These are phyloP conservation scores for Drosophila novamexicana DNA, from an alignment of 1,140 invertebrate species.

Conservation along the genomic window DNA sequence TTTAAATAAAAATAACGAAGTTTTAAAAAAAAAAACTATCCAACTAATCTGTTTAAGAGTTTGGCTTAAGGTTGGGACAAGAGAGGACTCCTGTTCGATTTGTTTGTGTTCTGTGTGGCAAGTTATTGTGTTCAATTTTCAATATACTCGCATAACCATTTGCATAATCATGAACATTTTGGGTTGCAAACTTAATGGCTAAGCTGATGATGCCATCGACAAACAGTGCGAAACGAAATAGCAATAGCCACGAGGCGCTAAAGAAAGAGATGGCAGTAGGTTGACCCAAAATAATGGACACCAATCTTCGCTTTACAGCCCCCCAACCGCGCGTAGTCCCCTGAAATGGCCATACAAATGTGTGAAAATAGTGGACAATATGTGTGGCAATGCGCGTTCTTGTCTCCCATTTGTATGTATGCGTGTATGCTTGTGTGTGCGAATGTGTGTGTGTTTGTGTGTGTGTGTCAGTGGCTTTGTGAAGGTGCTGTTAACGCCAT, in stretches of 20 bases:
- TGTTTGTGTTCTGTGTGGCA: background rate
- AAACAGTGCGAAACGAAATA: conserved; percentile 25
- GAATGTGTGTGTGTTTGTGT: conserved; percentile 8
- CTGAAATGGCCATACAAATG: conserved; percentile 60
- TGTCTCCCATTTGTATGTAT: conserved; percentile 48
- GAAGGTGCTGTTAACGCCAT: conserved; percentile 66
- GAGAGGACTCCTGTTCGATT: background rate
- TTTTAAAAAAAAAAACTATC: too few relatives aligned
- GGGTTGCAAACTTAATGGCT: conserved; percentile 35
- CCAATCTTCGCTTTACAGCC: conserved; percentile 42
- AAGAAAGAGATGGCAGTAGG: conserved; percentile 46
- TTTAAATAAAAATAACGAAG: too few relatives aligned
- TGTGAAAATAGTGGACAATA: conserved; percentile 80
- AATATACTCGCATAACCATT: conserved; percentile 39
- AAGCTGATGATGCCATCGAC: conserved; percentile 41
- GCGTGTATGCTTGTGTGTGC: conserved; percentile 17
- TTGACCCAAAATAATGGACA: conserved; percentile 63
- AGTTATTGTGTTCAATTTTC: conserved; percentile 36
- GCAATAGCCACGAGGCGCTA: conserved; percentile 10
- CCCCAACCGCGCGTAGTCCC: background rate
- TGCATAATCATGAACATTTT: conserved; percentile 52
- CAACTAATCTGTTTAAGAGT: too few relatives aligned
- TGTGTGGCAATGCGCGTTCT: conserved; percentile 49
- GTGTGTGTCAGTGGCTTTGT: conserved; percentile 31
- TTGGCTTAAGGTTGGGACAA: too few relatives aligned